Conservation (phyloP, 2,888 invertebrate species). For the Sicus ferrugineus region DNA sequence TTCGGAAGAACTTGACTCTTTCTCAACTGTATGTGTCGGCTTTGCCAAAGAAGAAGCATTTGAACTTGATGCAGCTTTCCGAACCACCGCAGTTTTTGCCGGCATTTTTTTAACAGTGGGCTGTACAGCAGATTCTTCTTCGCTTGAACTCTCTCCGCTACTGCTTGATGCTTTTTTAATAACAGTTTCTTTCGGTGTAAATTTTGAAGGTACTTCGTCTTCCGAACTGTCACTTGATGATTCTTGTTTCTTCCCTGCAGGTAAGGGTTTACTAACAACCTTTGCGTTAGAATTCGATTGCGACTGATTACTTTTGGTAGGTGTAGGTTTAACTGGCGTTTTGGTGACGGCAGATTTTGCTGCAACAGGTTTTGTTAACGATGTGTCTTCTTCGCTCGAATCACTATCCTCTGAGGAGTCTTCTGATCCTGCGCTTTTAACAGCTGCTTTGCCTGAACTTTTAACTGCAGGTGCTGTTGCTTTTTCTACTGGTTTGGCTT, state of each 20-base stretch:
- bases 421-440: slow-evolving; percentile 29
- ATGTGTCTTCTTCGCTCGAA: slow-evolving; percentile 52
- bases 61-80: slow-evolving; percentile 29
- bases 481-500: slow-evolving; percentile 45
- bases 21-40: slow-evolving; percentile 44
- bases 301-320: too few species aligned
- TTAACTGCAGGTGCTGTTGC: slow-evolving; percentile 38
- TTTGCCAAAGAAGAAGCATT: slow-evolving; percentile 34
- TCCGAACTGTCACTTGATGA: slow-evolving; percentile 59
- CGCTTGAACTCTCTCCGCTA: slow-evolving; percentile 51
- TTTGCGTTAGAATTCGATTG: too few species aligned
- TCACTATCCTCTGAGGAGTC: slow-evolving; percentile 59
- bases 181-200: slow-evolving; percentile 37
- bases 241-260: slow-evolving; percentile 42
- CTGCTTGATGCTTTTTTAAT: slow-evolving; percentile 45
- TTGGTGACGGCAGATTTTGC: too few species aligned
- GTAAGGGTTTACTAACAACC: neutral
- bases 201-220: slow-evolving; percentile 38
- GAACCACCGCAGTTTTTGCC: slow-evolving; percentile 15
- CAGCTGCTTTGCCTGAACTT: neutral
- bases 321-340: too few species aligned
- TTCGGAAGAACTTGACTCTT: slow-evolving; percentile 63
- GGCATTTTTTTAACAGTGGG: slow-evolving; percentile 34
- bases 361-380: slow-evolving; percentile 18
- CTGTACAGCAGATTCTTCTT: slow-evolving; percentile 53